Base-by-base conservation (phyloP, 2,888 invertebrate genomes). In the Lomographa bimaculata region DNA sequence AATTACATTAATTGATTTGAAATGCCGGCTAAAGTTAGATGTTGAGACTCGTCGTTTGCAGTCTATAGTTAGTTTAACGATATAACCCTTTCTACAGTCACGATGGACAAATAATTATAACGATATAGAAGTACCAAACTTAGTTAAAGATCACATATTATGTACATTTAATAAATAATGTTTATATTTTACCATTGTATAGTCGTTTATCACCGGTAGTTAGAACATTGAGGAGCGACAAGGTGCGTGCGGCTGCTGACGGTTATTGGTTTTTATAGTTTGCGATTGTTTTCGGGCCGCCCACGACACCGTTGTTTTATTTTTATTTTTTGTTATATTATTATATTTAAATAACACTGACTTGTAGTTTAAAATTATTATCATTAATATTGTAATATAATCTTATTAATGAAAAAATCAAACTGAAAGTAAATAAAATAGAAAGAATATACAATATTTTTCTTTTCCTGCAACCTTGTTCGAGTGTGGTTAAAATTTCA, bases 331-430 rank as follows among this genome's bases (percentile, higher is more conserved):
- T 87, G n/a, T n/a, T 89, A 86, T 89, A 87, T 87, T 84, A 89
- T 67, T 69, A 67, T 89, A 89, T 89, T 89, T 89, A 83, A 82
- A 81, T 81, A 82, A 84, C 81, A 86, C 89, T 85, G 81, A 86
- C 86, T 85, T 86, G 80, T 89, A 89, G 87, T 85, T 84, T 86
- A 80, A 79, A 83, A 86, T 85, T 86, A 89, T 89, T 89, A 87
- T 85, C 83, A 85, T 86, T 85, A 86, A 87, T 89, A 89, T 87
- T 89, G 89, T 89, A 89, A 86, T 86, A 89, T 89, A 89, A 89
- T 89, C 89, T 85, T 87, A 89, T 87, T 89, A 86, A 87, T 85
- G 83, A 89, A 86, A 82, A 85, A 89, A 86, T 86, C 83, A 86
- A 89, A 85, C 83, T 77, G 84, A 83, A 82, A 89, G 82, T 85